phyloP scores from a whole-genome alignment of 2,797 vertebrate genomes.

The Ctenosaura bakeri region DNA sequence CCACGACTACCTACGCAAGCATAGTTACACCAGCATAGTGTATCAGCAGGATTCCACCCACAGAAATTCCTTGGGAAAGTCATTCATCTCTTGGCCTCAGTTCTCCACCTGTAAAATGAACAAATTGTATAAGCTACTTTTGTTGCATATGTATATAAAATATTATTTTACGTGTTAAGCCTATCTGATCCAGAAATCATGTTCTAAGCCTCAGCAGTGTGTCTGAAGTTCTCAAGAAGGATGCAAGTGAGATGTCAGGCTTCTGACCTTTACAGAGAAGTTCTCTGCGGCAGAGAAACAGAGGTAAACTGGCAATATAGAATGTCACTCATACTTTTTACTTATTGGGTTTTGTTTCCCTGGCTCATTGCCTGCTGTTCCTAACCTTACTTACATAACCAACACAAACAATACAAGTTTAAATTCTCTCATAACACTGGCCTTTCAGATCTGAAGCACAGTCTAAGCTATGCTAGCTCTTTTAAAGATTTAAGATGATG shows the following conservation, averaged over 20 bases:
- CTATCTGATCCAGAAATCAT: background rate
- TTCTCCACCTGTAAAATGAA: background rate
- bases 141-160: too few relatives aligned
- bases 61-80: too few relatives aligned
- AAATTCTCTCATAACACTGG: background rate
- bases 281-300: background rate
- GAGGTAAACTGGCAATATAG: background rate
- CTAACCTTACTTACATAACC: background rate
- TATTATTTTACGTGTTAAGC: too few relatives aligned
- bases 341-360: background rate
- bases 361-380: background rate
- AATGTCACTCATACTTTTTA: background rate
- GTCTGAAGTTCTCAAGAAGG: too few relatives aligned
- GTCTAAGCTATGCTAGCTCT: background rate
- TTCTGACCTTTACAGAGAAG: background rate
- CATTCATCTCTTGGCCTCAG: background rate
- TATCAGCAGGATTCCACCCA: background rate
- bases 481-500: background rate
- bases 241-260: background rate
- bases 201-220: too few relatives aligned
- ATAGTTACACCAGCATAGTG: background rate
- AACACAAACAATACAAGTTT: background rate
- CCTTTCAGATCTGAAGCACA: background rate
- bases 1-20: too few relatives aligned
- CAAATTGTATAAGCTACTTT: background rate